A percentile compares a stretch with the other conserved stretches of the same genome.
phyloP scores from a whole-genome alignment of 2,113 vertebrate genomes.

The Oreochromis spilurus region DNA sequence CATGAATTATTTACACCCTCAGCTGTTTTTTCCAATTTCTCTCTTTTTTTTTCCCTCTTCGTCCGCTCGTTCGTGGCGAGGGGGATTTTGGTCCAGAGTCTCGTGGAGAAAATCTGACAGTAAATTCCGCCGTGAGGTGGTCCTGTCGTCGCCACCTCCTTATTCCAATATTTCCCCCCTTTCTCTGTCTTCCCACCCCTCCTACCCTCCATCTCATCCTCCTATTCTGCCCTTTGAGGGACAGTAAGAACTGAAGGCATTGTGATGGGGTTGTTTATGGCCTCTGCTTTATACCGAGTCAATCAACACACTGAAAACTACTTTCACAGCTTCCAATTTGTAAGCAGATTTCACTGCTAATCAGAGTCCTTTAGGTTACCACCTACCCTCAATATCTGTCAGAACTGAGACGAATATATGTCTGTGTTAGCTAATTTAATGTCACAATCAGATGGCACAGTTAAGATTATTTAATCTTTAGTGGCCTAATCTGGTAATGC shows the following conservation, averaged over 20 bases:
- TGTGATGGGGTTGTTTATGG: constrained; percentile 24
- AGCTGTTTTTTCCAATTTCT: constrained; percentile 90
- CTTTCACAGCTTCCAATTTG: background rate
- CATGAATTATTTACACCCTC: constrained; percentile 99
- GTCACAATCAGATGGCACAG: background rate
- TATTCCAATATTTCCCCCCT: constrained; percentile 37
- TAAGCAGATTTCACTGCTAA: background rate
- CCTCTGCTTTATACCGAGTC: constrained; percentile 17
- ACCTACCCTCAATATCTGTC: background rate
- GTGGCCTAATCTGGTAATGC: constrained; percentile 1
- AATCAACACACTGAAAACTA: background rate
- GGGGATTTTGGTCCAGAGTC: constrained; percentile 86
- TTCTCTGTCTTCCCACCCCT: background rate
- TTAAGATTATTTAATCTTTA: constrained; percentile 11
- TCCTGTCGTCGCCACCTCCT: constrained; percentile 68
- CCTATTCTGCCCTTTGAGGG: constrained; percentile 14
- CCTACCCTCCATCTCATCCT: background rate
- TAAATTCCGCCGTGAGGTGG: constrained; percentile 90
- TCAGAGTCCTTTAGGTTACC: background rate
- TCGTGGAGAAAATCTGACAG: constrained; percentile 90
- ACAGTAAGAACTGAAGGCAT: constrained; percentile 6
- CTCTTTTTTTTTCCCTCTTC: constrained; percentile 58
- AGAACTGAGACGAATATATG: background rate
- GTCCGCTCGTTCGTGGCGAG: constrained; percentile 80
- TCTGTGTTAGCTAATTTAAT: background rate